These are phyloP conservation scores for Mycogona germanica DNA, from an alignment of 2,888 invertebrate species.

Conservation along the genomic window DNA sequence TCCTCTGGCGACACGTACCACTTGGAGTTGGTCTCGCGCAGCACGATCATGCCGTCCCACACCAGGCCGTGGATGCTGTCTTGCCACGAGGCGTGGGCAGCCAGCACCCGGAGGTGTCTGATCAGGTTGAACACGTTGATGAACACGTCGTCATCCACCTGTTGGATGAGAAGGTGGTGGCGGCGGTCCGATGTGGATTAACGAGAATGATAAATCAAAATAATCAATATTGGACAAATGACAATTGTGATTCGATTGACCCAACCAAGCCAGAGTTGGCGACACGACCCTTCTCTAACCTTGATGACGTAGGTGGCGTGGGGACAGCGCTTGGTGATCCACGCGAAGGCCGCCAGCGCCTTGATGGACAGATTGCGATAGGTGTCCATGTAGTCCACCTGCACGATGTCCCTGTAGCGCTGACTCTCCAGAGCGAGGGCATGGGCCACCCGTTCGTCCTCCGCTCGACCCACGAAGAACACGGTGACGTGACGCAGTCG, in stretches of 20 bases:
- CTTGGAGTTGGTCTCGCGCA: constrained; percentile 13
- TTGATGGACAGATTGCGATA: constrained; percentile 15
- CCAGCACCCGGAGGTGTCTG: constrained; percentile 6
- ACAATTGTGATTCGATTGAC: too few species aligned
- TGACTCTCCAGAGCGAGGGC: constrained; percentile 6
- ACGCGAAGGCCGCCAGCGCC: constrained; percentile 12
- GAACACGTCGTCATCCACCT: constrained; percentile 19
- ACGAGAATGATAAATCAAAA: too few species aligned
- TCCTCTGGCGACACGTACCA: constrained; percentile 16
- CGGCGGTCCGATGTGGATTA: too few species aligned
- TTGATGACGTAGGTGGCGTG: constrained; percentile 9
- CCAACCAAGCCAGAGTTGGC: too few species aligned
- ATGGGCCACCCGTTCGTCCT: background rate
- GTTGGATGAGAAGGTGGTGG: too few species aligned
- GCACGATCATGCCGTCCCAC: constrained; percentile 14
- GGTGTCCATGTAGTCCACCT: constrained; percentile 15
- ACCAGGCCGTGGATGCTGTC: constrained; percentile 11
- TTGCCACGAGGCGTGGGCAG: background rate
- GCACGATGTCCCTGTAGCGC: constrained; percentile 16
- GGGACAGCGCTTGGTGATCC: constrained; percentile 11
- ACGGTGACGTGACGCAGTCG: constrained; percentile 8
- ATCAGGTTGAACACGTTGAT: constrained; percentile 18
- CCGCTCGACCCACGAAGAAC: constrained; percentile 14
- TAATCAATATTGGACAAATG: too few species aligned
- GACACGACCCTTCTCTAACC: too few species aligned